Evolutionary conservation across 2,888 invertebrate genomes (phyloP).

Genomic region (Macrosoma leucophasiata): DNA sequence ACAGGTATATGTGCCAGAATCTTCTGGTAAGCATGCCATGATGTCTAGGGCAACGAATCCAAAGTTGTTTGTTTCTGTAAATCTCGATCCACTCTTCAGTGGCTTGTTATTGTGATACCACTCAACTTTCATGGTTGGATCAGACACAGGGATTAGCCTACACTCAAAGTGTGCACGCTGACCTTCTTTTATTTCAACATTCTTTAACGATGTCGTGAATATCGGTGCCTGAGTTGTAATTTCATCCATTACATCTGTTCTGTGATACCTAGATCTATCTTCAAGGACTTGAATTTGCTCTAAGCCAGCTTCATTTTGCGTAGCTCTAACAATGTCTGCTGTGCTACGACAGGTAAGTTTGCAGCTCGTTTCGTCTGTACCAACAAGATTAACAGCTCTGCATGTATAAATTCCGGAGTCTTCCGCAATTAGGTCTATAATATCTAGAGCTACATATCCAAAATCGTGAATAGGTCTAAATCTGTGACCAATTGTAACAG

Average conservation of each 20-base stretch:
- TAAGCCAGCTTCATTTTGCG: conserved; percentile 91
- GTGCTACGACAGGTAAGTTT: conserved; percentile 83
- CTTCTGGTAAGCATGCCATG: conserved; percentile 95
- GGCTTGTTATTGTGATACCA: conserved; percentile 96
- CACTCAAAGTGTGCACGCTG: conserved; percentile 97
- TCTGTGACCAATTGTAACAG: conserved; percentile 94
- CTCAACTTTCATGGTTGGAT: conserved; percentile 94
- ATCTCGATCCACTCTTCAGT: conserved; percentile 94
- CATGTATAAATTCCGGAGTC: conserved; percentile 97
- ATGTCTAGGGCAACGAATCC: conserved; percentile 98
- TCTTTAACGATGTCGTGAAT: conserved; percentile 94
- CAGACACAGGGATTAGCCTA: conserved; percentile 94
- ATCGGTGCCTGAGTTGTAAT: conserved; percentile 93
- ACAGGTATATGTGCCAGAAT: conserved; percentile 96
- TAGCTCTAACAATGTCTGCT: conserved; percentile 87
- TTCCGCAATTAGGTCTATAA: conserved; percentile 96
- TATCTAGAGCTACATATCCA: conserved; percentile 98
- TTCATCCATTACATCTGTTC: conserved; percentile 86
- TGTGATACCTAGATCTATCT: conserved; percentile 85
- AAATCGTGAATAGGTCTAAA: conserved; percentile 98
- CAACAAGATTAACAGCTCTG: conserved; percentile 92
- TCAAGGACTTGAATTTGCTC: conserved; percentile 94
- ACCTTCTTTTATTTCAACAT: conserved; percentile 94
- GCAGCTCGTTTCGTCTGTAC: conserved; percentile 90
- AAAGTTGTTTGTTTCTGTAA: conserved; percentile 97